These are phyloP conservation scores for Micromesistius poutassou DNA, from an alignment of 2,797 vertebrate species.

Conservation along the genomic window DNA sequence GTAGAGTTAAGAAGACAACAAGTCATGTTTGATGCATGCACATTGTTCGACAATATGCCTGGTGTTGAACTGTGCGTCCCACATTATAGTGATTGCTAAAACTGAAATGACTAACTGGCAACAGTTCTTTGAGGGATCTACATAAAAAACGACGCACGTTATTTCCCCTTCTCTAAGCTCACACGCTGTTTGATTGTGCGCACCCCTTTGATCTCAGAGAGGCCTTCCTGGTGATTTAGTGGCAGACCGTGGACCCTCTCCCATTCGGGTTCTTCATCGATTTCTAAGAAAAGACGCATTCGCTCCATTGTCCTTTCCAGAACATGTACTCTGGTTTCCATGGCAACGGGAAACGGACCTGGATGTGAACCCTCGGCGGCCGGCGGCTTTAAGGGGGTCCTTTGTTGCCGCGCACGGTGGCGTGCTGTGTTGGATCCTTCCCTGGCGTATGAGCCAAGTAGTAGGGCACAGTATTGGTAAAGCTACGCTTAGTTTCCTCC, in stretches of 20 bases:
- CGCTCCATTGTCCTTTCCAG: slow-evolving; percentile 4
- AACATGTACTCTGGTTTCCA: slow-evolving; percentile 38
- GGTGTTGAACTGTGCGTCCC: not conserved
- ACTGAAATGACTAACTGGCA: not conserved
- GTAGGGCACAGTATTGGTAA: not conserved
- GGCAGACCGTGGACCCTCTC: slow-evolving; percentile 15
- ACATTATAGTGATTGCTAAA: not conserved
- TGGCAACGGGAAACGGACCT: slow-evolving; percentile 50
- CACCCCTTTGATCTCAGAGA: slow-evolving; percentile 7
- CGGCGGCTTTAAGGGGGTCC: slow-evolving; percentile 22
- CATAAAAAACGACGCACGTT: not conserved
- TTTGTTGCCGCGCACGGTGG: slow-evolving; percentile 30
- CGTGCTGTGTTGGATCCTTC: slow-evolving; percentile 34
- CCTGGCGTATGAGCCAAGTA: slow-evolving; percentile 29
- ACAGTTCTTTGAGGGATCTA: not conserved
- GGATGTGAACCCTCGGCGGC: slow-evolving; percentile 41
- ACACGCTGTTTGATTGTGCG: not conserved
- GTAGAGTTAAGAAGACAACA: not conserved
- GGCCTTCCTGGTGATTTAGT: not conserved
- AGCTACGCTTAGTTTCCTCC: not conserved
- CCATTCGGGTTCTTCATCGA: slow-evolving; percentile 29
- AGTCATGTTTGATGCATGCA: not conserved
- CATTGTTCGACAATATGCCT: not conserved
- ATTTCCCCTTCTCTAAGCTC: not conserved
- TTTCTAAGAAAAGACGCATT: slow-evolving; percentile 37